A percentile compares a stretch with the other conserved stretches of the same genome.
Evolutionary conservation across 2,797 vertebrate species (phyloP).

Genomic region (Parauchenoglanis ngamensis): DNA sequence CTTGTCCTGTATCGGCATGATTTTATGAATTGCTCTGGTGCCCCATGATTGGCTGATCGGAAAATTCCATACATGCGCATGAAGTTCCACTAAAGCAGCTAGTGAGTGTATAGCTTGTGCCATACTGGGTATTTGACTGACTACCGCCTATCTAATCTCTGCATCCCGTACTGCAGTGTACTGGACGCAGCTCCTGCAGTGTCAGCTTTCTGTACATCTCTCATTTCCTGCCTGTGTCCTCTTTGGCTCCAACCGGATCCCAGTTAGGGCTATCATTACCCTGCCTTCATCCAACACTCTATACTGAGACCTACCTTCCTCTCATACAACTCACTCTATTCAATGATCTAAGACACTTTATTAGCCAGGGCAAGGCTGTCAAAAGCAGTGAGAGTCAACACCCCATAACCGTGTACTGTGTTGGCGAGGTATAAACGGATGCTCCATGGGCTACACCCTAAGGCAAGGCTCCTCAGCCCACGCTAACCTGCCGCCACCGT

Average conservation of each 20-base stretch:
- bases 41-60: neutral
- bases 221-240: slow-evolving; percentile 55
- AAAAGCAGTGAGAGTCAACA: slow-evolving; percentile 50
- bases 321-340: slow-evolving; percentile 37
- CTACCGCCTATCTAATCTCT: slow-evolving; percentile 36
- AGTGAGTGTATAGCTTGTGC: neutral
- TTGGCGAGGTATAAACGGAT: slow-evolving; percentile 37
- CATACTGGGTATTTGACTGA: slow-evolving; percentile 4
- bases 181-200: slow-evolving; percentile 42
- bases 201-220: slow-evolving; percentile 55
- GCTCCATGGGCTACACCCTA: slow-evolving; percentile 42
- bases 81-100: neutral
- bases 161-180: slow-evolving; percentile 28
- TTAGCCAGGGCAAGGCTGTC: slow-evolving; percentile 49
- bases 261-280: slow-evolving; percentile 49
- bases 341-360: slow-evolving; percentile 35
- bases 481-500: slow-evolving; percentile 37
- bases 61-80: neutral
- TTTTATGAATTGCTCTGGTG: neutral
- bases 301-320: neutral
- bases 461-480: slow-evolving; percentile 33
- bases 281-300: slow-evolving; percentile 26
- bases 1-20: neutral
- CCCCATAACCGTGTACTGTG: slow-evolving; percentile 33
- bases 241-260: slow-evolving; percentile 40